Conservation (phyloP, 1,140 invertebrate species). For the Diorhabda carinulata region DNA sequence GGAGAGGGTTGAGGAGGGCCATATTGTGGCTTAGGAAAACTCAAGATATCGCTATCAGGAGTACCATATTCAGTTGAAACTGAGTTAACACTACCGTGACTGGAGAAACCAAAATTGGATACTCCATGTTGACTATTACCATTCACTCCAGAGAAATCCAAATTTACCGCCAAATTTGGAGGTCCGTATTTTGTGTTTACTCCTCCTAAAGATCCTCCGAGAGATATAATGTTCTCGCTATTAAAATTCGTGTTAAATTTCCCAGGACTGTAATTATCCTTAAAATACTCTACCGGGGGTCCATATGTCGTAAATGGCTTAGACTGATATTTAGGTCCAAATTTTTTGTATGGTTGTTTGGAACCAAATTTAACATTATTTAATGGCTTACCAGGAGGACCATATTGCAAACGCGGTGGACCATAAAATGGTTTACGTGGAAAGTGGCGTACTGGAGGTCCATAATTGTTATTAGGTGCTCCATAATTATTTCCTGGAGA, state of each 20-base stretch:
- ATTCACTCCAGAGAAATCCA: slow-evolving; percentile 1
- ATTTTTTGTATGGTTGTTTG: slow-evolving; percentile 45
- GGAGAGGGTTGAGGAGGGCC: slow-evolving; percentile 49
- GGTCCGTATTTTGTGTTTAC: background rate
- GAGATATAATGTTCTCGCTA: slow-evolving; percentile 7
- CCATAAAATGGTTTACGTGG: slow-evolving; percentile 46
- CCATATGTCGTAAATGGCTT: slow-evolving; percentile 17
- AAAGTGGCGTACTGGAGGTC: slow-evolving; percentile 20
- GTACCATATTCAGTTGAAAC: slow-evolving; percentile 47
- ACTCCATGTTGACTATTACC: slow-evolving; percentile 22
- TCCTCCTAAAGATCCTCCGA: background rate
- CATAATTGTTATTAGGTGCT: slow-evolving; percentile 28
- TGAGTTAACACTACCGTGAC: slow-evolving; percentile 21
- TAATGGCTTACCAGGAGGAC: slow-evolving; percentile 49
- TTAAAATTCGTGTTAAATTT: slow-evolving; percentile 38
- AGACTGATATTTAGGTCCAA: slow-evolving; percentile 34
- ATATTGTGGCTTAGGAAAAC: slow-evolving; percentile 33
- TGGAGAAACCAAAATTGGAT: slow-evolving; percentile 23
- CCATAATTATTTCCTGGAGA: slow-evolving; percentile 37
- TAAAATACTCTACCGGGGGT: slow-evolving; percentile 21
- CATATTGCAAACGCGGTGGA: slow-evolving; percentile 51
- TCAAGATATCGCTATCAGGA: slow-evolving; percentile 34
- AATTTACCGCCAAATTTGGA: background rate
- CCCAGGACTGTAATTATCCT: slow-evolving; percentile 25
- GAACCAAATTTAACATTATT: slow-evolving; percentile 42